Base-by-base conservation (phyloP, 2,113 vertebrate genomes). In the Bufo gargarizans region DNA sequence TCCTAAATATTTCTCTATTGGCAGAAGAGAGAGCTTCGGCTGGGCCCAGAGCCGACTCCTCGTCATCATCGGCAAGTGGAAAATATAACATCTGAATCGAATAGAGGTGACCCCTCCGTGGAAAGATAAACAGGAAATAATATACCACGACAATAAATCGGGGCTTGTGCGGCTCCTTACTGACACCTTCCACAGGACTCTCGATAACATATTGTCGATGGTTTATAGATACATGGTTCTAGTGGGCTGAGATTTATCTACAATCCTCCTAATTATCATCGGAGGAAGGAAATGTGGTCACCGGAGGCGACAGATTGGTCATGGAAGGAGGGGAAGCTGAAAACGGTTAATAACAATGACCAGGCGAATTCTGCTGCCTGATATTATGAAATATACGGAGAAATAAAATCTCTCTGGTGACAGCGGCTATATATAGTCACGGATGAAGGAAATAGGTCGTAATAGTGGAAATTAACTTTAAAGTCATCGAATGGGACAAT, bases 1-100 rank as follows among this genome's bases (percentile, higher is more conserved):
- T 55, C 67, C n/a, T 69, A 84, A 72, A 71, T 84, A 71, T 72
- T 72, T 71, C 82, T 22, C 22, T 72, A 3, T 72, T 33, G 80
- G 58, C 58, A 82, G 80, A 2, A 45, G 55, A 6, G 9, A 69
- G 50, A 33, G 11, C 11, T 55, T 16, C 3, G 45, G 55, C 3
- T 7, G 19, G 61, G 20, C 63, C 63, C 0, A 4, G n/a, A n/a
- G 7, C 83, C n/a, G 6, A 33, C 7, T 5, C 45, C 49, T 72
- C 5, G 6, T 71, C 20, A n/a, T 84, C 65, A 33, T 47, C 84
- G 61, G 47, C 53, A 47, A 72, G 53, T 45, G 55, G 55, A 85
- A 74, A 61, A n/a, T 84, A 11, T 17, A 71, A 45, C 53, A 65
- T 47, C 43, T 16, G 10, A 13, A 61, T 61, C 33, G 16, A 61